A percentile compares a stretch with the other conserved stretches of the same genome.
Evolutionary conservation across 2,797 vertebrate genomes (phyloP).

Genomic region (Thamnophis elegans): DNA sequence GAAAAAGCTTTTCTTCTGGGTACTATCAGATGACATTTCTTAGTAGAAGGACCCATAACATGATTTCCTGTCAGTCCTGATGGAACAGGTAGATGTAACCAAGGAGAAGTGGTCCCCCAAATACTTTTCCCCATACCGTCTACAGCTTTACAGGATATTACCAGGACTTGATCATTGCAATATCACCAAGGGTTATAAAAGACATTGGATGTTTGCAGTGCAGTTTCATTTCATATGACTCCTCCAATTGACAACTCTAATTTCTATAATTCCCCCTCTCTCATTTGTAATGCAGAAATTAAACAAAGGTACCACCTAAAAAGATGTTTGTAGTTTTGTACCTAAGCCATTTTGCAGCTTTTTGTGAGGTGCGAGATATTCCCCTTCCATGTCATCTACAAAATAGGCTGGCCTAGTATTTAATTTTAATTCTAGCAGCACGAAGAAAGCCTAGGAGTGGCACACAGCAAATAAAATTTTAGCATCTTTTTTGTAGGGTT

Average conservation of each 20-base stretch:
- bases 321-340: background rate
- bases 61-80: background rate
- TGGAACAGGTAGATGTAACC: background rate
- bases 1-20: background rate
- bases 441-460: background rate
- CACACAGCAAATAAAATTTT: background rate
- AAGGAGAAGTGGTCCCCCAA: background rate
- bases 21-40: background rate
- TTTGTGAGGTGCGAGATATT: background rate
- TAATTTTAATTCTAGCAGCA: background rate
- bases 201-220: background rate
- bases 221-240: background rate
- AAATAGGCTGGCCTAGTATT: background rate
- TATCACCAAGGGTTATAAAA: background rate
- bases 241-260: background rate
- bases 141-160: background rate
- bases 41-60: background rate
- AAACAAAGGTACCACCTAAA: background rate
- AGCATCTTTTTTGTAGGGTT: background rate
- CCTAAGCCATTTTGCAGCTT: background rate
- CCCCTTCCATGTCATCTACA: background rate
- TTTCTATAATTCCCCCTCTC: background rate
- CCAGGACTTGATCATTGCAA: background rate
- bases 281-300: background rate
- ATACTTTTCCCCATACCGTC: background rate